Conservation (phyloP, 1,140 invertebrate species). For the Mycetomoellerius zeteki region DNA sequence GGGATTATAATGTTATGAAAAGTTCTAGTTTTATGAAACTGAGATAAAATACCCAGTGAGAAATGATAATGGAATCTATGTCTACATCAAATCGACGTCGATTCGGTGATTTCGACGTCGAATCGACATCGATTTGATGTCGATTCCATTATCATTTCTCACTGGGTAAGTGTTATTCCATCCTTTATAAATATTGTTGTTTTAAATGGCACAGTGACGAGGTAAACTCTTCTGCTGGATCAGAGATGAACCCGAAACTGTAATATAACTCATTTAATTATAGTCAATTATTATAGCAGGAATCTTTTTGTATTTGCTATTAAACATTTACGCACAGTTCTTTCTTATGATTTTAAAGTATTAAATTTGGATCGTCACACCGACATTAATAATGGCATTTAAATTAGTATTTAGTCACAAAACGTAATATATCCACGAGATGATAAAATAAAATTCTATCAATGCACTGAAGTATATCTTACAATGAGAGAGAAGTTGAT, state of each 20-base stretch:
- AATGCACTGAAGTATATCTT: neutral
- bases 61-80: too few species aligned
- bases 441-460: conserved; percentile 33
- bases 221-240: conserved; percentile 57
- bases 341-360: conserved; percentile 20
- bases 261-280: conserved; percentile 14
- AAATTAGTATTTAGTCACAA: neutral
- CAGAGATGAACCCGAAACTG: conserved; percentile 45
- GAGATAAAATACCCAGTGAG: too few species aligned
- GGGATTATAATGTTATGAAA: conserved; percentile 89
- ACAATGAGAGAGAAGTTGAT: neutral
- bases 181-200: conserved; percentile 43
- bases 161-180: conserved; percentile 36
- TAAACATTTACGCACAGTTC: neutral
- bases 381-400: neutral
- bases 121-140: too few species aligned
- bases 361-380: conserved; percentile 11
- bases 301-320: neutral
- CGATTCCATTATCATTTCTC: too few species aligned
- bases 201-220: neutral
- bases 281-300: conserved; percentile 49
- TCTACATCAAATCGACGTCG: too few species aligned
- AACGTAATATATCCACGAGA: neutral
- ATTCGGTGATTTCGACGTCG: too few species aligned
- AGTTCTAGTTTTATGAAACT: conserved; percentile 40